Base-by-base conservation (phyloP, 2,113 vertebrate genomes). In the Poicephalus gulielmi region DNA sequence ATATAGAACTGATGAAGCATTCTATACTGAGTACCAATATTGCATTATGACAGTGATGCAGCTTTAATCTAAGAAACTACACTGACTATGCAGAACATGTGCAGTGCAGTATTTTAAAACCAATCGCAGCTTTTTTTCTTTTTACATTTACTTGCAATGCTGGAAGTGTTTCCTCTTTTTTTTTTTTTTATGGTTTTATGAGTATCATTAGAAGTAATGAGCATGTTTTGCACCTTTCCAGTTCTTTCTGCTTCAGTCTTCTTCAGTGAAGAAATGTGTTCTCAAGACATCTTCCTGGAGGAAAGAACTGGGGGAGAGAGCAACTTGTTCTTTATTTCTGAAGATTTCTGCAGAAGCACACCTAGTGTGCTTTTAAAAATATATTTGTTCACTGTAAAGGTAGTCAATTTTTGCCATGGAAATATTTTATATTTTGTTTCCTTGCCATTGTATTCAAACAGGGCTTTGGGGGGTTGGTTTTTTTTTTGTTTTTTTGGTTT, bases 181-280 rank as follows among this genome's bases (percentile, higher is more conserved):
- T 62, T 62, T 81, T 49, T 71, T 70, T 18, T 1, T 9, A 43
- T 33, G 35, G 64, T 62, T 73, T 94, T 88, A 57, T 69, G 7
- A 64, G 43, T 83, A 33, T 27, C 77, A 11, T 91, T 80, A 73
- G 7, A 9, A 67, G 25, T 59, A 90, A 85, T 67, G 11, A 50
- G 1, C 14, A 47, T 69, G 31, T 57, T 92, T 74, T 69, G 66
- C 49, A 88, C 22, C 35, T 74, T 91, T 81, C 55, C 3, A 0
- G 15, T 84, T 67, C 63, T 53, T 95, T 79, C 43, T 88, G 43
- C 47, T 90, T 92, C 44, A 69, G 16, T 59, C 10, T 78, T 22
- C 49, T 77, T 88, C 60, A 63, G 27, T 31, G 41, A 81, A 74
- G 59, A 86, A 70, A 74, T 70, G 22, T 77, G 11, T 62, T 86